These are phyloP conservation scores for Limnephilus auricula DNA, from an alignment of 2,888 invertebrate species.

Conservation along the genomic window DNA sequence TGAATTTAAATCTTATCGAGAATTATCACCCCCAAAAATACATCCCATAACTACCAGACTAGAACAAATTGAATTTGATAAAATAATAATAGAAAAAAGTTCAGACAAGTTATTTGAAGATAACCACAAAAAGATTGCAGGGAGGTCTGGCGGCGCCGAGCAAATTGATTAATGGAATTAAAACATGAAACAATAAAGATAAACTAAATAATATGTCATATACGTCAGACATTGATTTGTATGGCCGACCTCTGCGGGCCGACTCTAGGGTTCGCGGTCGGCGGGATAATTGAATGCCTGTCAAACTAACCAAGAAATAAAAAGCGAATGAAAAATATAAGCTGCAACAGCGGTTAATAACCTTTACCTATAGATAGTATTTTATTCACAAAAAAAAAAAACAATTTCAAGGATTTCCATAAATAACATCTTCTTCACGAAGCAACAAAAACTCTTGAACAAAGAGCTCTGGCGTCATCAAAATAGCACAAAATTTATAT, in stretches of 20 bases:
- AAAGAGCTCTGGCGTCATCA: too few species aligned
- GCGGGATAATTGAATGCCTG: conserved; percentile 49
- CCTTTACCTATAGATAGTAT: neutral
- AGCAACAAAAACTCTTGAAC: neutral
- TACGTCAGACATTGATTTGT: conserved; percentile 49
- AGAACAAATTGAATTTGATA: neutral
- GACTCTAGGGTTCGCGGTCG: neutral
- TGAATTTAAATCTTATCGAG: neutral
- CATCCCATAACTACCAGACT: neutral
- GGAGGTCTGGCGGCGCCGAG: conserved; percentile 21
- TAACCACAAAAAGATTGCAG: neutral
- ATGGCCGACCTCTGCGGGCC: conserved; percentile 31
- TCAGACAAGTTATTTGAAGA: neutral
- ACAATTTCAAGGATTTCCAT: neutral
- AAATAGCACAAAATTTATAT: too few species aligned
- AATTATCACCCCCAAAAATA: neutral
- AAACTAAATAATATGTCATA: conserved; percentile 49
- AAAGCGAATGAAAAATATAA: conserved; percentile 47
- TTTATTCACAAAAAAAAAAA: conserved; percentile 2
- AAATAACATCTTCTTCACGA: neutral
- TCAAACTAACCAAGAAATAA: conserved; percentile 48
- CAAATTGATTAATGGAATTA: conserved; percentile 50
- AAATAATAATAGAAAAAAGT: neutral
- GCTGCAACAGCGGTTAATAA: conserved; percentile 4
- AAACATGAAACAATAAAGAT: conserved; percentile 50